Base-by-base conservation (phyloP, 2,797 vertebrate species). In the Tenualosa thibaudeaui region DNA sequence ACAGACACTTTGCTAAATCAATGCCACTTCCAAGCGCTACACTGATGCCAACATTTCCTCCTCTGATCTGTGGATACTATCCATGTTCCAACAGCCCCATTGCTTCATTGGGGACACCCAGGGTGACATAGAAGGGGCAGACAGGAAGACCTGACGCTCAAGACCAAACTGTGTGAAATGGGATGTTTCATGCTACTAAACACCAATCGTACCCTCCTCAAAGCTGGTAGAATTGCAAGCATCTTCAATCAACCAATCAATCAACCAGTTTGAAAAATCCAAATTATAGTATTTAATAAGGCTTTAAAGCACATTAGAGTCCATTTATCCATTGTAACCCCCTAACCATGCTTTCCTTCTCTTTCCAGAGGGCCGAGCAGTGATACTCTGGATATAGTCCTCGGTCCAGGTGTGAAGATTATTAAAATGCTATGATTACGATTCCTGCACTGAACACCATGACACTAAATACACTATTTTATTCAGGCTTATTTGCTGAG, bases 121-220 rank as follows among this genome's bases (percentile, higher is more conserved):
- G 60, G 56, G 26, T 65, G 2, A 10, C 26, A 31, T 2, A 40
- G 68, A 43, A 75, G 12, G 31, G 68, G 15, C 31, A 75, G 31
- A 75, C 13, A 17, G 13, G 31, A 3, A 8, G 68, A 75, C 68
- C 68, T 15, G 9, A 37, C 65, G 37, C 37, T 31, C 65, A 71
- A 71, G 68, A 75, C 68, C 68, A 75, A 75, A 75, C 68, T 40
- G 37, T 75, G 68, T 40, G 68, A 75, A 75, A 75, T 75, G 68
- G 40, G 68, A 75, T 75, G 68, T 75, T 75, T 75, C 68, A 75
- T 75, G 68, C 68, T 75, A 40, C 65, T 71, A 75, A 75, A 40
- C 68, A 75, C 68, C 31, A 40, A 31, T 75, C 31, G 13, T 6
- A 31, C 31, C 37, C 68, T 75, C 37, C 68, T 13, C 4, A 40